A percentile compares a stretch with the other conserved stretches of the same genome.
Conservation (phyloP, 2,888 invertebrate genomes). For the Cheilosia urbana region DNA sequence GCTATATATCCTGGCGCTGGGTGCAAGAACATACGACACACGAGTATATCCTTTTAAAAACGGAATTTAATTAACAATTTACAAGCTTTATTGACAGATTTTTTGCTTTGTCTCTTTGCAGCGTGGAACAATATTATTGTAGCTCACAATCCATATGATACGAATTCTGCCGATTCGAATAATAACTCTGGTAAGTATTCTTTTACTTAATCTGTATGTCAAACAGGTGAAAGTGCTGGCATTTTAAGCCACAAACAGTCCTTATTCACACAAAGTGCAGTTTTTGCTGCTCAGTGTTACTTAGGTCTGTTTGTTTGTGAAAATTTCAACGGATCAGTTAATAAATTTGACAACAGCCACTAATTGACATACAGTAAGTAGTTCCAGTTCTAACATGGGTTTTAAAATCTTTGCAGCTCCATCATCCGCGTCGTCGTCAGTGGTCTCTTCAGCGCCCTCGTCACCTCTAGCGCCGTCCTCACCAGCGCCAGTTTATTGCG, state of each 20-base stretch:
- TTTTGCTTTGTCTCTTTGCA: conserved; percentile 64
- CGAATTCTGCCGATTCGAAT: conserved; percentile 79
- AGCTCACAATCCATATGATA: conserved; percentile 83
- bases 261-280: no score
- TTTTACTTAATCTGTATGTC: background rate
- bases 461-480: conserved; percentile 81
- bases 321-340: no score
- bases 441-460: conserved; percentile 76
- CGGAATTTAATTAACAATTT: conserved; percentile 43
- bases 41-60: background rate
- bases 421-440: conserved; percentile 78
- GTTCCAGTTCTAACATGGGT: background rate
- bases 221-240: conserved; percentile 1
- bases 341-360: no score
- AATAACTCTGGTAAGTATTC: conserved; percentile 77
- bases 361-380: background rate
- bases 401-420: conserved; percentile 46
- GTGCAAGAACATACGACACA: background rate
- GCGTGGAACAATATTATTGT: conserved; percentile 83
- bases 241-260: no score
- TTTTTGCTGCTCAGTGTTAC: no score
- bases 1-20: conserved; percentile 1
- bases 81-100: background rate
- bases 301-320: no score
- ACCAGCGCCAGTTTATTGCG: conserved; percentile 86